Percentiles rank a stretch among this genome's conserved stretches.
Evolutionary conservation across 2,888 invertebrate species (phyloP).

Genomic region (Drosophila conformis): DNA sequence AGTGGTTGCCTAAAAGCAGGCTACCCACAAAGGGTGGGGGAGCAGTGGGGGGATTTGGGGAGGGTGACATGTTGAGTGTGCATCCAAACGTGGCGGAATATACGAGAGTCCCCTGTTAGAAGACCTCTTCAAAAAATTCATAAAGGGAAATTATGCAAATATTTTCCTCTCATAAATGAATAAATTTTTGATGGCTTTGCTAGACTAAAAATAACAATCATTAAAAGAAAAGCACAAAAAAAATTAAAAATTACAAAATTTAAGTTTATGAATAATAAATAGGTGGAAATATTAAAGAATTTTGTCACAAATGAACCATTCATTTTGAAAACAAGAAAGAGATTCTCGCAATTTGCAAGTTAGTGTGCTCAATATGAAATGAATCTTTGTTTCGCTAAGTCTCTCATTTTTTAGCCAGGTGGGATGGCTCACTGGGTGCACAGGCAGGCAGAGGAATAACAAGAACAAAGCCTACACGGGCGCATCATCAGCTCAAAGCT

Average conservation of each 20-base stretch:
- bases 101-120: background rate
- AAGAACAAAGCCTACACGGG: slow-evolving; percentile 28
- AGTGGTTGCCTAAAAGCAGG: slow-evolving; percentile 29
- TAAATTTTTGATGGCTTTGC: background rate
- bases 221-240: background rate
- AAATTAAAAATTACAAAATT: background rate
- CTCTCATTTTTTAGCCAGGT: slow-evolving; percentile 6
- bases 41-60: background rate
- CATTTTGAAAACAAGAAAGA: background rate
- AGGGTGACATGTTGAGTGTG: slow-evolving; percentile 38
- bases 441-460: background rate
- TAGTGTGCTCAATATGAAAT: background rate
- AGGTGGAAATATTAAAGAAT: background rate
- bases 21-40: background rate
- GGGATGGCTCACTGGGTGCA: slow-evolving; percentile 11
- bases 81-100: slow-evolving; percentile 23
- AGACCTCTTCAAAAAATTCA: background rate
- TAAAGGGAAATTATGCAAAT: background rate
- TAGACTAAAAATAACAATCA: background rate
- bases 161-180: background rate
- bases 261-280: background rate
- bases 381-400: slow-evolving; percentile 10
- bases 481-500: slow-evolving; percentile 8
- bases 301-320: background rate
- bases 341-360: background rate